phyloP scores from a whole-genome alignment of 2,113 vertebrate genomes.

The Sardina pilchardus region DNA sequence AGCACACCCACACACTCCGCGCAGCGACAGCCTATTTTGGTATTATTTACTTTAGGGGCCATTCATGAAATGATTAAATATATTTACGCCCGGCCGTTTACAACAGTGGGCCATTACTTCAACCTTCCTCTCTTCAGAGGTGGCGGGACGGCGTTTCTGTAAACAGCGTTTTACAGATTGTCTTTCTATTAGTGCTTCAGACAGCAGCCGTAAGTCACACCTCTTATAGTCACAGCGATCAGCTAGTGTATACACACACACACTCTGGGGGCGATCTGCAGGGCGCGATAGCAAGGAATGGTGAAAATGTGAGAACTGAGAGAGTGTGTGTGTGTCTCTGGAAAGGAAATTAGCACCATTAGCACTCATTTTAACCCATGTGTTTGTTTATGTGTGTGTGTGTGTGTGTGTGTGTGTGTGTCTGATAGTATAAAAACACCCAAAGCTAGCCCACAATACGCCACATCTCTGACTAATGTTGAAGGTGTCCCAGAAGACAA shows the following conservation, averaged over 20 bases:
- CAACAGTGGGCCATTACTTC: neutral
- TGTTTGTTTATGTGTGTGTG: neutral
- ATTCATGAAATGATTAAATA: conserved; percentile 12
- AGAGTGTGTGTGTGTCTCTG: neutral
- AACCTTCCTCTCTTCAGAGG: neutral
- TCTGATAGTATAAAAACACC: no score
- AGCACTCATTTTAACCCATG: neutral
- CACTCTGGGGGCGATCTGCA: neutral
- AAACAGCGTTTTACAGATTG: neutral
- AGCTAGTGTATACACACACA: neutral
- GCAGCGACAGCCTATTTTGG: neutral
- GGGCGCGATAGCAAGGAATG: neutral
- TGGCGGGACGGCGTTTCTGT: neutral
- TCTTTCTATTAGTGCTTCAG: neutral
- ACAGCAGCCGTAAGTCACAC: neutral
- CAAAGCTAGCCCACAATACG: no score
- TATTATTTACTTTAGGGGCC: neutral
- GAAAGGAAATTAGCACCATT: no score
- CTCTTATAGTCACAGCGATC: neutral
- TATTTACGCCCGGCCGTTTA: neutral
- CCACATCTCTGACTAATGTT: no score
- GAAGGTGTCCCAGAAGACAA: no score
- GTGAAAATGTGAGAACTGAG: neutral
- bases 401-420: neutral
- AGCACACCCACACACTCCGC: neutral